A percentile compares a stretch with the other conserved stretches of the same genome.
phyloP scores from a whole-genome alignment of 2,888 invertebrate species.

The Eupsilia transversa region DNA sequence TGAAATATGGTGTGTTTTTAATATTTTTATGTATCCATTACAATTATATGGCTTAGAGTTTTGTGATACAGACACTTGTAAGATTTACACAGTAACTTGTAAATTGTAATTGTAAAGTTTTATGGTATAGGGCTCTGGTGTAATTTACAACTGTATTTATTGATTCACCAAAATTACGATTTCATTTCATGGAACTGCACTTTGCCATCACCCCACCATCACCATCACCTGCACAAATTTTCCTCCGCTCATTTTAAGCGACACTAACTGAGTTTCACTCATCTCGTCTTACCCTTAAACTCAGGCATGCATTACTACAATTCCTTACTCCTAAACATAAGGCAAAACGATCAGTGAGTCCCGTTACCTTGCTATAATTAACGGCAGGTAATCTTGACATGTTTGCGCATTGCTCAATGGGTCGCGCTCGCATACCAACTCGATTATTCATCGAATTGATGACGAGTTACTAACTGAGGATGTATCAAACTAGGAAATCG shows the following conservation, averaged over 20 bases:
- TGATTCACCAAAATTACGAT: no score
- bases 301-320: neutral
- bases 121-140: no score
- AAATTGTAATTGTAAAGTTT: no score
- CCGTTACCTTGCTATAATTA: conserved; percentile 44
- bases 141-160: no score
- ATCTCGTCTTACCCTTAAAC: neutral
- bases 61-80: no score
- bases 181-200: no score
- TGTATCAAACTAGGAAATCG: conserved; percentile 14
- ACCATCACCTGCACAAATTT: no score
- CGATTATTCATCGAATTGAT: conserved; percentile 52
- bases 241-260: neutral
- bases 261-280: neutral
- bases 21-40: no score
- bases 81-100: no score
- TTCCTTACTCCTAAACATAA: conserved; percentile 19
- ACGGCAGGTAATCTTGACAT: conserved; percentile 58
- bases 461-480: conserved; percentile 45
- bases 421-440: conserved; percentile 39
- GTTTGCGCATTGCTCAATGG: conserved; percentile 60
- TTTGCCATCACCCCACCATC: no score
- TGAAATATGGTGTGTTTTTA: no score
- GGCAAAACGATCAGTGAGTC: conserved; percentile 31
- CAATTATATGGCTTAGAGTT: no score